Conservation (phyloP, 2,797 vertebrate species). For the Rhynchonycteris naso region DNA sequence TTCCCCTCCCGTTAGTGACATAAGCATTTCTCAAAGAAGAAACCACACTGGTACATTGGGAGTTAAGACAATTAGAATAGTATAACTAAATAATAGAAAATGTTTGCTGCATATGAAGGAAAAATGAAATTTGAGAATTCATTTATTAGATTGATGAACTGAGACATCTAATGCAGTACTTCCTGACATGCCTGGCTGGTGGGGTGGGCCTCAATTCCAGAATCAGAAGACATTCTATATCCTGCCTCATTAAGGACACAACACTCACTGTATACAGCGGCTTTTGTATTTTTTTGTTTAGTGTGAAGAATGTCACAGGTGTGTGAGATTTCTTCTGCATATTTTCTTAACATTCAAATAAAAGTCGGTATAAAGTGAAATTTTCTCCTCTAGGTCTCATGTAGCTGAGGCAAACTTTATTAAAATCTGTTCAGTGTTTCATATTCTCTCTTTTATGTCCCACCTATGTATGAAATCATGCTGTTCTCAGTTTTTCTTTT, state of each 20-base stretch:
- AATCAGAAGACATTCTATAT: constrained; percentile 44
- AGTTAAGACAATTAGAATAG: constrained; percentile 67
- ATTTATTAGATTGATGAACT: constrained; percentile 73
- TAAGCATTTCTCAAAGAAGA: constrained; percentile 42
- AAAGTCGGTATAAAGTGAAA: background rate
- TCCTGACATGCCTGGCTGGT: constrained; percentile 44
- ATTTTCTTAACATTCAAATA: constrained; percentile 39
- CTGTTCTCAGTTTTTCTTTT: too few relatives aligned
- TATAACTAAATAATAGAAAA: constrained; percentile 66
- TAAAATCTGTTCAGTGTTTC: background rate
- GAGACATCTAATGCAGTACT: background rate
- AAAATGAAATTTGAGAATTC: constrained; percentile 73
- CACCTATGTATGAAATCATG: too few relatives aligned
- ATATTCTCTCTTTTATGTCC: too few relatives aligned
- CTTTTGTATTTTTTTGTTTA: constrained; percentile 33
- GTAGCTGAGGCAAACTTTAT: background rate
- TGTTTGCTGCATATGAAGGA: constrained; percentile 63
- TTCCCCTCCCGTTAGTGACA: background rate
- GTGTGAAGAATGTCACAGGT: background rate
- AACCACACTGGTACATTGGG: background rate
- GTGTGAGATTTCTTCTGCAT: constrained; percentile 22
- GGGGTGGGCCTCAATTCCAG: background rate
- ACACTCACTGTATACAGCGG: background rate
- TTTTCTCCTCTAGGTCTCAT: background rate
- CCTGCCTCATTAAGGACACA: constrained; percentile 54